phyloP scores from a whole-genome alignment of 2,113 vertebrate species.

The Bos indicus region DNA sequence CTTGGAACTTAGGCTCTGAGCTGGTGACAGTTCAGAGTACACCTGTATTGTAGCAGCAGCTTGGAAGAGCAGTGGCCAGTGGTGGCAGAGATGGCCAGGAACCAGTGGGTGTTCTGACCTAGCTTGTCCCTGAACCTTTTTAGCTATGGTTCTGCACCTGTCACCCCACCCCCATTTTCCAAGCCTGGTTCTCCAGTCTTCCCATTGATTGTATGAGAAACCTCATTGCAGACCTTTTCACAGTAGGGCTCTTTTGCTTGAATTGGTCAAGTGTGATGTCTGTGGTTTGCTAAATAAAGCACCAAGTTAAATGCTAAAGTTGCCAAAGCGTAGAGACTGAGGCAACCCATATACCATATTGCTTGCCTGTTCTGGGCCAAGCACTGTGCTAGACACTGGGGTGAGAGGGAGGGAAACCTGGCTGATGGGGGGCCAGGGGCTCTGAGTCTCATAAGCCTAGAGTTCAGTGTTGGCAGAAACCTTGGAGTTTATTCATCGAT shows the following conservation, averaged over 20 bases:
- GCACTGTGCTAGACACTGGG: not conserved
- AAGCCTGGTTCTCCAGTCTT: not conserved
- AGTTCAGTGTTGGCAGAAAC: not conserved
- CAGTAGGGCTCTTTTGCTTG: not conserved
- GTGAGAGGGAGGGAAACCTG: not conserved
- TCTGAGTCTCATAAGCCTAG: not conserved
- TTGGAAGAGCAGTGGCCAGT: not conserved
- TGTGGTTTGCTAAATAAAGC: constrained; percentile 2
- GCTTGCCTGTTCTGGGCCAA: not conserved
- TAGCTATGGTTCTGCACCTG: not conserved
- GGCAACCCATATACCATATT: not conserved
- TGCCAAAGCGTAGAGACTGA: not conserved
- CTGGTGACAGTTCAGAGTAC: not conserved
- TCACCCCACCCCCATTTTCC: not conserved
- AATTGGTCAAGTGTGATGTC: not conserved
- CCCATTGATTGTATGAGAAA: not conserved
- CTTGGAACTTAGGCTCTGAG: not conserved
- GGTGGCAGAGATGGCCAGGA: not conserved
- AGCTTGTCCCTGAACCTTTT: not conserved
- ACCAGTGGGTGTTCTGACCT: not conserved
- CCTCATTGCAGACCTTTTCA: not conserved
- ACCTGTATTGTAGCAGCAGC: not conserved
- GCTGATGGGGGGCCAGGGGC: not conserved
- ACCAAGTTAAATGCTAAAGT: not conserved
- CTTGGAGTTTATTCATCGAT: not conserved